Evolutionary conservation across 23 tunicate genomes (phyloP).

Genomic region (Oikopleura dioica): DNA sequence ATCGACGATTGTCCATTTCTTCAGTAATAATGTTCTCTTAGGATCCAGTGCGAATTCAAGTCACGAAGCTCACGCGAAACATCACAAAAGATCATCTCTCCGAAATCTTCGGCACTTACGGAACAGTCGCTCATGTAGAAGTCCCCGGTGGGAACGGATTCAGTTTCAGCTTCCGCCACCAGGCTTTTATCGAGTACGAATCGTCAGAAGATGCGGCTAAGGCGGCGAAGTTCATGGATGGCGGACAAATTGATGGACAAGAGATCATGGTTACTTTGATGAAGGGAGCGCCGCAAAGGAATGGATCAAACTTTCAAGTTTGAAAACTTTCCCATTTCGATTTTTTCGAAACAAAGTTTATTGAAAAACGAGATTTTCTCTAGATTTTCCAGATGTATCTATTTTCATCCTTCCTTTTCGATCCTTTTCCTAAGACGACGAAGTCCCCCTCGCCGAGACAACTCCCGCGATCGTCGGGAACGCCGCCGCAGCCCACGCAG

Average conservation of each 20-base stretch:
- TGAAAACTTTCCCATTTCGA: too few relatives aligned
- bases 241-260: constrained; percentile 90
- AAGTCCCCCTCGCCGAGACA: neutral
- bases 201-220: constrained; percentile 69
- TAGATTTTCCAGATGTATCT: neutral
- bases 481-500: neutral
- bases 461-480: neutral
- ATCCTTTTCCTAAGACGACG: neutral
- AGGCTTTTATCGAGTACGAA: constrained; percentile 67
- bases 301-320: too few relatives aligned
- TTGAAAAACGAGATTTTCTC: too few relatives aligned
- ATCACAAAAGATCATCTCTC: constrained; percentile 54
- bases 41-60: neutral
- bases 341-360: too few relatives aligned
- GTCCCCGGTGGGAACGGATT: constrained; percentile 33
- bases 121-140: constrained; percentile 56
- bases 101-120: constrained; percentile 69
- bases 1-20: neutral
- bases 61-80: constrained; percentile 35
- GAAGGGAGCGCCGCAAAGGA: neutral
- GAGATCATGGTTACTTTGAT: constrained; percentile 11
- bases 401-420: neutral
- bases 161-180: constrained; percentile 22
- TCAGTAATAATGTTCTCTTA: neutral
- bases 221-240: constrained; percentile 61